phyloP scores from a whole-genome alignment of 2,888 invertebrate genomes.

The Entomobrya proxima region DNA sequence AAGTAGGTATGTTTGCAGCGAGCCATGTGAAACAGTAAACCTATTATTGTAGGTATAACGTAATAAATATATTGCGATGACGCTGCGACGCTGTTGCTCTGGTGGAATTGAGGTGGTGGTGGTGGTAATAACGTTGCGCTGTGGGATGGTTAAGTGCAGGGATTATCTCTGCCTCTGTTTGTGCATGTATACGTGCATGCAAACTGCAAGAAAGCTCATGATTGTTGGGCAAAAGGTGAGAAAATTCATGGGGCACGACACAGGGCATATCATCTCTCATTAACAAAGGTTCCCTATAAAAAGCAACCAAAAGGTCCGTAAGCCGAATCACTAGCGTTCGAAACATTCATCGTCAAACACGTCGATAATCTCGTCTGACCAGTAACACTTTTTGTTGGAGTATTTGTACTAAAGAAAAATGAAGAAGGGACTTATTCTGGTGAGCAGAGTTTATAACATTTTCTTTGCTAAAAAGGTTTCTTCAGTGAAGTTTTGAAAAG shows the following conservation, averaged over 20 bases:
- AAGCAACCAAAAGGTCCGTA: slow-evolving; percentile 48
- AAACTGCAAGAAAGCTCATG: no score
- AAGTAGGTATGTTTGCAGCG: not conserved
- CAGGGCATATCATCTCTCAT: slow-evolving; percentile 49
- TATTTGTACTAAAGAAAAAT: slow-evolving; percentile 23
- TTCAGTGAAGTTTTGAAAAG: not conserved
- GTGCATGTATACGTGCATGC: not conserved
- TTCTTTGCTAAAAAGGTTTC: not conserved
- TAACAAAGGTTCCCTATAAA: slow-evolving; percentile 50
- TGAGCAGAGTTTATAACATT: slow-evolving; percentile 23
- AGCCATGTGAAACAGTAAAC: not conserved
- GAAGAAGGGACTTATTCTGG: slow-evolving; percentile 66
- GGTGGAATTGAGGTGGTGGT: not conserved
- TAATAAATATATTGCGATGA: not conserved
- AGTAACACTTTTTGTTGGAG: slow-evolving; percentile 1
- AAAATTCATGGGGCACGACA: slow-evolving; percentile 52
- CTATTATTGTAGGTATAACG: not conserved
- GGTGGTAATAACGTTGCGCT: not conserved
- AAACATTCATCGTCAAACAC: slow-evolving; percentile 39
- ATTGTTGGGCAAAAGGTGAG: slow-evolving; percentile 51
- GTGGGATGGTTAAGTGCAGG: not conserved
- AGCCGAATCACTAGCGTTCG: slow-evolving; percentile 42
- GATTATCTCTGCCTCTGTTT: not conserved
- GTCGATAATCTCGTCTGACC: slow-evolving; percentile 1
- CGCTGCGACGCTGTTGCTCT: not conserved